These are phyloP conservation scores for Hydractinia symbiolongicarpus DNA, from an alignment of 30 jellyfish, hydroid and myxozoan genomes.

Conservation along the genomic window DNA sequence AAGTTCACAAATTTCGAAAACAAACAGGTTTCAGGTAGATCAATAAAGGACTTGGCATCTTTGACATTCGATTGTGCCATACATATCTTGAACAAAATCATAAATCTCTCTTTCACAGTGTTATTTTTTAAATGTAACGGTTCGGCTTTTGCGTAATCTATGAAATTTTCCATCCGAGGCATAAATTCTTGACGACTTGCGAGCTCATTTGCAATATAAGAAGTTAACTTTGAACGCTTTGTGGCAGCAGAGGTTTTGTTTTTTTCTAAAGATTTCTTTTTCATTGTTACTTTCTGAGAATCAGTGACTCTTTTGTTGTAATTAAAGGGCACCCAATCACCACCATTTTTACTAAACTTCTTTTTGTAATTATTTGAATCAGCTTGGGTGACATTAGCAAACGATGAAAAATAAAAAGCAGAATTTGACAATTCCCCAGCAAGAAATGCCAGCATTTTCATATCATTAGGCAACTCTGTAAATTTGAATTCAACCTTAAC, in stretches of 20 bases:
- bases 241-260: too few relatives aligned
- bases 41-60: neutral
- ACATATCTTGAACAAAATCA: neutral
- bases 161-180: neutral
- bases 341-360: neutral
- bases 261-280: neutral
- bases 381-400: neutral
- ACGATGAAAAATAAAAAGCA: neutral
- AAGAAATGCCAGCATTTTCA: neutral
- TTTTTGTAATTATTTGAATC: neutral
- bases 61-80: neutral
- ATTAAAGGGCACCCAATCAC: neutral
- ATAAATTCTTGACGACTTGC: neutral
- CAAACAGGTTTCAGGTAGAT: neutral
- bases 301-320: neutral
- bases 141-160: neutral
- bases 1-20: neutral
- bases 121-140: neutral
- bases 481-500: neutral
- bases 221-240: too few relatives aligned
- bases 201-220: neutral
- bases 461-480: neutral
- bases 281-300: neutral
- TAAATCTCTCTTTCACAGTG: neutral
- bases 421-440: neutral